Evolutionary conservation across 2,888 invertebrate species (phyloP).

Genomic region (Mesopsocus fuscifrons): DNA sequence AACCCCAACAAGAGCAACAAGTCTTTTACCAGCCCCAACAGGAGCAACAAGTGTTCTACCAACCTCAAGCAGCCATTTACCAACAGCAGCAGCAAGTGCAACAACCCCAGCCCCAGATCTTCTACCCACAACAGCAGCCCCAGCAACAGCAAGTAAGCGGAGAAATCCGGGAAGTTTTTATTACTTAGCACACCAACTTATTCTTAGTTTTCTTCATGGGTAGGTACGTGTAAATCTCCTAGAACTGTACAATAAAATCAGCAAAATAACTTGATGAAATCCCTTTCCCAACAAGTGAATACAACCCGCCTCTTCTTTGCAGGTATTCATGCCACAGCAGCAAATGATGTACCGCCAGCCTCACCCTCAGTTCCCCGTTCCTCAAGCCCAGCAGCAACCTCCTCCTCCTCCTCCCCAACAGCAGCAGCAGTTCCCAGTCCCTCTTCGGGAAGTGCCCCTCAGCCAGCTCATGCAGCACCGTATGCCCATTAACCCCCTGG

Average conservation of each 20-base stretch:
- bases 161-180: too few relatives aligned
- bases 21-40: not conserved
- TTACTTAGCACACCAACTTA: too few relatives aligned
- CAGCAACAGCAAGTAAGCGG: too few relatives aligned
- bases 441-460: not conserved
- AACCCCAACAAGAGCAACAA: not conserved
- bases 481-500: conserved; percentile 2
- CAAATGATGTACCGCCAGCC: too few relatives aligned
- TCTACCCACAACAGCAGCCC: not conserved
- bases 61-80: not conserved
- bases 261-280: too few relatives aligned
- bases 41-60: not conserved
- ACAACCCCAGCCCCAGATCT: not conserved
- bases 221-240: too few relatives aligned
- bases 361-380: not conserved
- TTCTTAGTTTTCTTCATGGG: too few relatives aligned
- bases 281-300: too few relatives aligned
- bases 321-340: not conserved
- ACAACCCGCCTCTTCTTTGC: too few relatives aligned
- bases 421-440: not conserved
- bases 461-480: not conserved
- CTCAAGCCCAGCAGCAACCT: not conserved
- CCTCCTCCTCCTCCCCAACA: conserved; percentile 5
- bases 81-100: not conserved
- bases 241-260: too few relatives aligned